Conservation (phyloP, 2,797 vertebrate species). For the Myotis myotis region DNA sequence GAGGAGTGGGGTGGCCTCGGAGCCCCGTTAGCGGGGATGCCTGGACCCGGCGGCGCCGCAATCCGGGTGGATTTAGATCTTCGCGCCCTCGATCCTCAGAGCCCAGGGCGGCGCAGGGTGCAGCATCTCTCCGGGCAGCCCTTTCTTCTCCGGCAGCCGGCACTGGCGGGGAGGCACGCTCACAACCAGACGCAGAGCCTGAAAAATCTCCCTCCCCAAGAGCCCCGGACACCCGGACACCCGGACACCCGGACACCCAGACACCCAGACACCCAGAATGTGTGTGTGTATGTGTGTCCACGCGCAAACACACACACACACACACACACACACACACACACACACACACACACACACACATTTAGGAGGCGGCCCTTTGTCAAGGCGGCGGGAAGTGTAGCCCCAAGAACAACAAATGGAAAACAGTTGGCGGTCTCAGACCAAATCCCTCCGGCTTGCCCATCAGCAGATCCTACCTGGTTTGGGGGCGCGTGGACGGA, state of each 20-base stretch:
- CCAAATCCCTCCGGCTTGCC: neutral
- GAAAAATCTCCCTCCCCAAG: slow-evolving; percentile 25
- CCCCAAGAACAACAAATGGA: neutral
- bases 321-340: neutral
- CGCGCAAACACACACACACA: no score
- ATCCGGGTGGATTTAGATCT: slow-evolving; percentile 51
- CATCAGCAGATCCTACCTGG: slow-evolving; percentile 71
- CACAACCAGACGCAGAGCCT: slow-evolving; percentile 42
- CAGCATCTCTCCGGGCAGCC: slow-evolving; percentile 59
- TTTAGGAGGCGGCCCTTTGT: neutral
- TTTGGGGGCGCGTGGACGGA: slow-evolving; percentile 37
- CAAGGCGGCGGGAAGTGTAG: neutral
- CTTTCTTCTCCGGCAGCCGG: slow-evolving; percentile 32
- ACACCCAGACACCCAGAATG: neutral
- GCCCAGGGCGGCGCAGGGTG: slow-evolving; percentile 21
- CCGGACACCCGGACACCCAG: neutral
- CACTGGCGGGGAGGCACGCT: neutral
- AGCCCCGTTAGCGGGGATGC: slow-evolving; percentile 41
- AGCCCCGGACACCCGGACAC: slow-evolving; percentile 26
- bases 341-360: neutral
- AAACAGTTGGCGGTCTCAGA: neutral
- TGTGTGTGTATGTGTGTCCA: neutral
- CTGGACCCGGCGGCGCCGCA: slow-evolving; percentile 29
- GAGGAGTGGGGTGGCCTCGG: neutral
- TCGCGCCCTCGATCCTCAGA: slow-evolving; percentile 12